These are phyloP conservation scores for Formica aserva DNA, from an alignment of 2,888 invertebrate genomes.

Conservation along the genomic window DNA sequence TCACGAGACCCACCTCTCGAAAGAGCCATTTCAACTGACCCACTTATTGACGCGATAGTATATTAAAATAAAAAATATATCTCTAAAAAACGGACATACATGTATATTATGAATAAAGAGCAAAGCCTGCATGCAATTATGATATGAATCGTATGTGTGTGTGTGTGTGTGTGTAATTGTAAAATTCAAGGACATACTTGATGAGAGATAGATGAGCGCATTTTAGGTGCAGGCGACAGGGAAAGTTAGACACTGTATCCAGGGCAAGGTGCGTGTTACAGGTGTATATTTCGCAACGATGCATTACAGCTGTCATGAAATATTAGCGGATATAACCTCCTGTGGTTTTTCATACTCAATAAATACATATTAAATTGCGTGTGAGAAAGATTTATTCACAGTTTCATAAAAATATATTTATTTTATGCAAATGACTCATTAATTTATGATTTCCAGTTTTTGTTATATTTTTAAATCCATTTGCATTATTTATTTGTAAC, in stretches of 20 bases:
- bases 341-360: constrained; percentile 4
- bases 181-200: neutral
- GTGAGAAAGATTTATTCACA: neutral
- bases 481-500: neutral
- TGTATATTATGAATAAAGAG: neutral
- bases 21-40: constrained; percentile 32
- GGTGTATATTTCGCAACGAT: constrained; percentile 44
- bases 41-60: constrained; percentile 10
- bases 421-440: neutral
- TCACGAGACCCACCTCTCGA: constrained; percentile 17
- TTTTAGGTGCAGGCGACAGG: constrained; percentile 27
- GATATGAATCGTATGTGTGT: too few species aligned
- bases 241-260: constrained; percentile 44
- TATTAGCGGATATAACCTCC: constrained; percentile 19
- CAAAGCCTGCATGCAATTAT: too few species aligned
- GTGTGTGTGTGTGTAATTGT: neutral
- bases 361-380: neutral
- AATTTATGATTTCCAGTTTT: neutral
- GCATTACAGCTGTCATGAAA: constrained; percentile 25
- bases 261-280: constrained; percentile 43
- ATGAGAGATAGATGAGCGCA: neutral
- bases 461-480: neutral
- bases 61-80: neutral
- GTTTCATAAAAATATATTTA: neutral
- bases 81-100: neutral